Conservation (phyloP, 2,888 invertebrate species). For the Idaea dimidiata region DNA sequence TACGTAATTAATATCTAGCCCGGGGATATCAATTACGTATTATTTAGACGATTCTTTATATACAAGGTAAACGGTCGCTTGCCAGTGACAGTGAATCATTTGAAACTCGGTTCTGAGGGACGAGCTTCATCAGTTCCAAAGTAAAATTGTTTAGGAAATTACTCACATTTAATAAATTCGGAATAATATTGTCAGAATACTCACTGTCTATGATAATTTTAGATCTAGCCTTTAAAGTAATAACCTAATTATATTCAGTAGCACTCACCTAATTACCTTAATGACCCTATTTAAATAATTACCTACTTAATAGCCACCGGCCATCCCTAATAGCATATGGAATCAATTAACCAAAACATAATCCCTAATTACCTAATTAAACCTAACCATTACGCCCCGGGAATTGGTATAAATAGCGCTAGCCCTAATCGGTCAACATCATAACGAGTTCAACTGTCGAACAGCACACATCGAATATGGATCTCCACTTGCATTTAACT, state of each 20-base stretch:
- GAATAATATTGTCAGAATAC: no score
- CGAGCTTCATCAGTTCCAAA: no score
- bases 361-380: constrained; percentile 6
- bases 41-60: no score
- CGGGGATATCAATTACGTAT: no score
- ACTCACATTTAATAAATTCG: no score
- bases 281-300: neutral
- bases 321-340: neutral
- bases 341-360: constrained; percentile 5
- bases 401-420: neutral
- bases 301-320: neutral
- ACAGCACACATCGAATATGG: constrained; percentile 37
- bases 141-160: no score
- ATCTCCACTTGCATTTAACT: constrained; percentile 55
- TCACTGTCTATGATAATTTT: no score
- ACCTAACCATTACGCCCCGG: constrained; percentile 8
- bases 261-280: constrained; percentile 10
- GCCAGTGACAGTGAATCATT: no score
- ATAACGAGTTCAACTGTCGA: neutral
- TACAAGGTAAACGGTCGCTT: no score
- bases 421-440: neutral
- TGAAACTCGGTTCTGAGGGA: no score
- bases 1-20: no score
- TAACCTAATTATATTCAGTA: constrained; percentile 3
- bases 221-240: no score